phyloP scores from a whole-genome alignment of 2,888 invertebrate genomes.

The Tetheella fluctuosa region DNA sequence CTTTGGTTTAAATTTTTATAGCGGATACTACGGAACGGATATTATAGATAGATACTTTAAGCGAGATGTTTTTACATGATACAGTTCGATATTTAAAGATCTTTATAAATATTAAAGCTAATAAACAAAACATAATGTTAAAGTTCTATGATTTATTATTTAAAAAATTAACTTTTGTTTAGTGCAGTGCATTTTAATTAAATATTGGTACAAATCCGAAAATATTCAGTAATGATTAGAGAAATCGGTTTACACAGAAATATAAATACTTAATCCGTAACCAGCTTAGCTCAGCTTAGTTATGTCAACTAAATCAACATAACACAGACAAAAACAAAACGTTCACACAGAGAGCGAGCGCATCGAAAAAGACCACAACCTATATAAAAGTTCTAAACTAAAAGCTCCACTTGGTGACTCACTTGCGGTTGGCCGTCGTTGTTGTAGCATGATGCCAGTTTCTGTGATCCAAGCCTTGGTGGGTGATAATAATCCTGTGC shows the following conservation, averaged over 20 bases:
- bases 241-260: no score
- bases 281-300: not conserved
- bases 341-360: constrained; percentile 35
- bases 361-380: constrained; percentile 51
- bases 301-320: constrained; percentile 21
- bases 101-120: no score
- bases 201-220: no score
- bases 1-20: not conserved
- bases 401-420: constrained; percentile 52
- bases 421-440: constrained; percentile 73
- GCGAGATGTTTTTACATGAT: no score
- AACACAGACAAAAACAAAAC: constrained; percentile 46
- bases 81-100: no score
- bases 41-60: no score
- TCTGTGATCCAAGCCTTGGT: constrained; percentile 67
- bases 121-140: no score
- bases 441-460: constrained; percentile 72
- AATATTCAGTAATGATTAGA: no score
- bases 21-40: no score
- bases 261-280: not conserved
- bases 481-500: constrained; percentile 70
- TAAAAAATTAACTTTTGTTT: no score
- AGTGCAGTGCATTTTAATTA: no score
- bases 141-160: no score
- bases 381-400: constrained; percentile 49